Evolutionary conservation across 2,797 vertebrate genomes (phyloP).

Genomic region (Okamejei kenojei): DNA sequence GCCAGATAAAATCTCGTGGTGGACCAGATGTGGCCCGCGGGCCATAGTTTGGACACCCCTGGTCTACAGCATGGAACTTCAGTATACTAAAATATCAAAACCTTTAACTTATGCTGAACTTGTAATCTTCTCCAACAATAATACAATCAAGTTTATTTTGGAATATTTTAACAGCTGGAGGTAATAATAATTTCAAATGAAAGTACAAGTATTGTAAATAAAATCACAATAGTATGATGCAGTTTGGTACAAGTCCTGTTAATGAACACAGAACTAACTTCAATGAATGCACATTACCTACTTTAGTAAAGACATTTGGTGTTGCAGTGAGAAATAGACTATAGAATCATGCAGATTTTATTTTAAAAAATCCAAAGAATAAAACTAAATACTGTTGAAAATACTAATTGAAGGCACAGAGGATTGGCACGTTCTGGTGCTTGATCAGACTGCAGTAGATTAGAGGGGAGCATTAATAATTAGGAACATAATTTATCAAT

Average conservation of each 20-base stretch:
- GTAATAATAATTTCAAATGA: not conserved
- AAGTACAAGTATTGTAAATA: not conserved
- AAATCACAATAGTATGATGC: not conserved
- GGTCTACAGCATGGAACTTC: not conserved
- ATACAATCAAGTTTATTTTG: not conserved
- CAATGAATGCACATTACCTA: not conserved
- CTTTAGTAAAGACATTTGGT: not conserved
- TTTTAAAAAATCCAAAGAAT: not conserved
- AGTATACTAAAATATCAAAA: not conserved
- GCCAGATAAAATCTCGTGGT: no score
- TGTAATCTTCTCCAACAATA: not conserved
- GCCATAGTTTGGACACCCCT: no score
- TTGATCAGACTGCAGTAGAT: not conserved
- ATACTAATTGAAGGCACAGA: not conserved
- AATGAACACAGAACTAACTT: not conserved
- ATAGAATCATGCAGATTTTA: not conserved
- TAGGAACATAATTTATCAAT: not conserved
- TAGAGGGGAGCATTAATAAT: not conserved
- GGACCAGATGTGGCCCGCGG: no score
- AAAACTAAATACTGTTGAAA: not conserved
- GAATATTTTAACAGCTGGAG: not conserved
- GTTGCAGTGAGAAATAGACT: not conserved
- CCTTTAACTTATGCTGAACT: not conserved
- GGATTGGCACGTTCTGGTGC: no score
- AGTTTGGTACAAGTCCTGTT: not conserved